Evolutionary conservation across 2,888 invertebrate species (phyloP), one percentile per base, ranked within the genome.

Genomic region (Zele albiditarsus): DNA sequence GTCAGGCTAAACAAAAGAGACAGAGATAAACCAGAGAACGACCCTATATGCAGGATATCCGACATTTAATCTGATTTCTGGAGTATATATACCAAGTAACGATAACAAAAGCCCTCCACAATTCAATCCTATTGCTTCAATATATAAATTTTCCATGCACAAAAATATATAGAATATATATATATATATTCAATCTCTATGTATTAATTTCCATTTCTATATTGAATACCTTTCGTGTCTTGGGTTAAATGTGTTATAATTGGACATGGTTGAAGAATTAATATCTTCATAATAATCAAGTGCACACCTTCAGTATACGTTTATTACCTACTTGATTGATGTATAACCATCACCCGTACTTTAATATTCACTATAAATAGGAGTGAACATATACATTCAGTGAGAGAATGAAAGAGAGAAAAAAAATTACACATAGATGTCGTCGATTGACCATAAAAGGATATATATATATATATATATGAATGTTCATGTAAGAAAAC

Each of bases 61-160:
- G 89, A 89, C 85, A 84, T 88, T 88, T 87, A 89, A 89, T 89
- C 89, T 89, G 88, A 89, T 89, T 89, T 88, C 88, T 87, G 88
- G 89, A 88, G 87, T 87, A 87, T 82, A 83, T 57, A 20, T 60
- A 28, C 58, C 82, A 80, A 81, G 81, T 81, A 82, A 82, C 82
- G 86, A 84, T 83, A 83, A 82, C 82, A 81, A 81, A 84, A 81
- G 80, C 68, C 78, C 77, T 31, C 53, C 27, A 20, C 20, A 31
- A 53, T 31, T 68, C 68, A 53, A 27, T 68, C 28, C 57, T 31
- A 38, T 27, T 53, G 28, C 68, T 23, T 33, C 33, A 62, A 69
- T 60, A 77, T 67, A 72, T 73, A 66, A 74, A 53, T 49, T 49
- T 49, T 3, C 49, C 20, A 49, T n/a, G 49, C 3, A 3, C 49